Base-by-base conservation (phyloP, 2,797 vertebrate species). In the Acipenser transmontanus region DNA sequence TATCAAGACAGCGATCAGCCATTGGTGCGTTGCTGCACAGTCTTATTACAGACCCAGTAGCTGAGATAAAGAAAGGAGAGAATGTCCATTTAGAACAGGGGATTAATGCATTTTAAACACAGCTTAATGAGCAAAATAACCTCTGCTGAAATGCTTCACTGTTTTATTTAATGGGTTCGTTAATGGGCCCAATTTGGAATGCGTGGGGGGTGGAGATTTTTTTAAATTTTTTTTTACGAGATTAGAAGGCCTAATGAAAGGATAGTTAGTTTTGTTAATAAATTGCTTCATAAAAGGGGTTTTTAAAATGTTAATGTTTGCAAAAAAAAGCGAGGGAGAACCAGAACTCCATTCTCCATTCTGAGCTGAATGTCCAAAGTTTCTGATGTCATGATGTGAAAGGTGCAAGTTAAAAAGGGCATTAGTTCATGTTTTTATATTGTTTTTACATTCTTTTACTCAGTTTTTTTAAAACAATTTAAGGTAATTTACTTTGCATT, bases 301-400 rank as follows among this genome's bases (percentile, higher is more conserved):
- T 57, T 65, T 65, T 57, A 17, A 11, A 48, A 47, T 59, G 14
- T 48, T 56, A 14, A 48, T 49, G 20, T 59, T 66, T 65, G n/a
- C 64, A 65, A n/a, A 54, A 11, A 59, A 51, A 64, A 8, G 49
- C 34, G 6, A 17, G 8, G 8, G 7, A 17, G 9, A 17, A 51
- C 4, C 9, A 52, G 7, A 20, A 64, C 7, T 34, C 63, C 12
- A 8, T 47, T n/a, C 66, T 17, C 49, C n/a, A 12, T 20, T 49
- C 8, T 5, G 4, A 10, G 12, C 17, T 10, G 47, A 11, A 57
- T n/a, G n/a, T 11, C 54, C 11, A 11, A 57, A 6, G 54, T 57
- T 13, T 54, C 4, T 34, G 34, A 34, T 4, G 34, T 34, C 34
- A 34, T 34, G 34, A 34, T 34, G 34, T 34, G 34, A 34, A 34